These are phyloP conservation scores for Clepsis dumicolana DNA, from an alignment of 2,888 invertebrate genomes.

Conservation along the genomic window DNA sequence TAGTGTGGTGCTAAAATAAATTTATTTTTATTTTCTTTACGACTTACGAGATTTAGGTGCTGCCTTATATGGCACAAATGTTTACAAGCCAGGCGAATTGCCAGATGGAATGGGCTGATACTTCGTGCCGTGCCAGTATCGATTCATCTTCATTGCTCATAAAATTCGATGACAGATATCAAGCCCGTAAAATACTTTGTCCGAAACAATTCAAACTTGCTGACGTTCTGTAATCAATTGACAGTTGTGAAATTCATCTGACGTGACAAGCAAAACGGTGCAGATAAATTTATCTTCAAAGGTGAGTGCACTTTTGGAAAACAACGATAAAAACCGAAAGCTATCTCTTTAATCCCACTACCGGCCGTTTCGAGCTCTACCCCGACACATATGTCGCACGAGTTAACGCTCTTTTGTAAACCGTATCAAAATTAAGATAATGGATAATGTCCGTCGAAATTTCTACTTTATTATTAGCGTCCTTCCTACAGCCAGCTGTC, in stretches of 20 bases:
- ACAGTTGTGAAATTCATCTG: conserved; percentile 35
- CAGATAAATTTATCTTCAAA: conserved; percentile 44
- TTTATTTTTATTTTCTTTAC: conserved; percentile 44
- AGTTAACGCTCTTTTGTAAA: conserved; percentile 82
- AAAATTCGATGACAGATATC: conserved; percentile 49
- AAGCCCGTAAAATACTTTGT: conserved; percentile 46
- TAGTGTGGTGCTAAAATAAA: conserved; percentile 62
- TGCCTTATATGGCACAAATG: conserved; percentile 36
- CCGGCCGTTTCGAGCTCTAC: conserved; percentile 56
- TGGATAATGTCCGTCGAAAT: conserved; percentile 79
- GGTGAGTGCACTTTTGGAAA: conserved; percentile 46
- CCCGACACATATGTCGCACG: conserved; percentile 74
- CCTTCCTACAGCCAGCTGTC: conserved; percentile 74
- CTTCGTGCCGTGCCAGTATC: conserved; percentile 45
- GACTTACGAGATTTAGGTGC: conserved; percentile 34
- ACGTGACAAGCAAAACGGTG: conserved; percentile 32
- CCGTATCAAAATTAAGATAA: conserved; percentile 85
- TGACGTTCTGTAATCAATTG: conserved; percentile 34
- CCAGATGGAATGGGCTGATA: conserved; percentile 45
- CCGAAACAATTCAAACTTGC: conserved; percentile 33
- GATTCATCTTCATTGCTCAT: conserved; percentile 52
- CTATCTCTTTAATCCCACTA: conserved; percentile 55
- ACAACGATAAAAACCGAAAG: conserved; percentile 46
- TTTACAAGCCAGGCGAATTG: conserved; percentile 46
- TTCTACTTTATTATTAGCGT: conserved; percentile 77